Evolutionary conservation across 2,113 vertebrate species (phyloP), one percentile per base, ranked within the genome.

Genomic region (Nannospalax galili): DNA sequence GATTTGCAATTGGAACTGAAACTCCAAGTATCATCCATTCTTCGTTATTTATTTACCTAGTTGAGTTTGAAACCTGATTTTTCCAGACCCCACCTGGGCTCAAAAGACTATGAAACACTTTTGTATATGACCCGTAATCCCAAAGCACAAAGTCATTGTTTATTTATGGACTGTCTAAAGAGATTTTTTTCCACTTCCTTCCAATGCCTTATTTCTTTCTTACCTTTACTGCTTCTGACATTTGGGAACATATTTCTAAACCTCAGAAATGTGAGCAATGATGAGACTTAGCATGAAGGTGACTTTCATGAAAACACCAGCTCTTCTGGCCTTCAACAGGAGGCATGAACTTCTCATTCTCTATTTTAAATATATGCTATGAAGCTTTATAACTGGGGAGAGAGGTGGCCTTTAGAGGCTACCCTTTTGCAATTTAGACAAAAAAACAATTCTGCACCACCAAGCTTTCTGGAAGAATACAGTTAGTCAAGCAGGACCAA

Each of bases 161-260:
- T 98, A 98, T 98, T 97, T 94, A 98, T 95, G 92, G 88, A 58
- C 96, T 96, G 96, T 94, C 96, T 92, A 75, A 84, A 84, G 64
- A 84, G 82, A 73, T 84, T 92, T 87, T 88, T 60, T 91, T 48
- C 96, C 92, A 75, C 95, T 94, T 48, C 84, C 20, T 72, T 35
- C 72, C 81, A 7, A 30, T 0, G 84, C 93, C 75, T 94, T 48
- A 52, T 92, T 94, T 79, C 67, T 84, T 42, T 81, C 77, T 95
- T 95, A 84, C 64, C 2, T 9, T 96, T 80, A 7, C 80, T 88
- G 67, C 7, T 81, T 85, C 90, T 81, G 73, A 15, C 89, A 90
- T 72, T 64, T 70, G 84, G 84, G 79, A 80, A 92, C 87, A 89
- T 56, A 88, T 35, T 75, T 89, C 69, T 28, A 37, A 79, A 24